A percentile compares a stretch with the other conserved stretches of the same genome.
Evolutionary conservation across 2,113 vertebrate species (phyloP).

Genomic region (Charina bottae): DNA sequence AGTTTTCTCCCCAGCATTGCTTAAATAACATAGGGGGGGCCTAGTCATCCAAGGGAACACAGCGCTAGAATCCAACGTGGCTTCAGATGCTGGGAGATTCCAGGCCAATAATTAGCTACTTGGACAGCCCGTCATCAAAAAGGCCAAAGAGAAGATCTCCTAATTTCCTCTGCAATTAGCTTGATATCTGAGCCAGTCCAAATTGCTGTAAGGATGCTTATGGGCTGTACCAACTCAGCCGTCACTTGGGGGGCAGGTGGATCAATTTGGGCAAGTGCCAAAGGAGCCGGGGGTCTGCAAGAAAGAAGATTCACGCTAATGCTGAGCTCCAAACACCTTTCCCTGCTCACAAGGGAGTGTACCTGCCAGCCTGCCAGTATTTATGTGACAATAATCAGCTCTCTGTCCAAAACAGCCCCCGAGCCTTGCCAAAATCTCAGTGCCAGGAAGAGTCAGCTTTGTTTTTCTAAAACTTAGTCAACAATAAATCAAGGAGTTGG

Average conservation of each 20-base stretch:
- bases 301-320: no score
- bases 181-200: background rate
- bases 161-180: slow-evolving; percentile 49
- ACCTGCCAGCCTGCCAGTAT: background rate
- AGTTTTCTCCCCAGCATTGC: no score
- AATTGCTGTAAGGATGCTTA: background rate
- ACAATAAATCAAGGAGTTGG: slow-evolving; percentile 29
- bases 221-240: no score
- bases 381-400: background rate
- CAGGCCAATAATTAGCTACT: slow-evolving; percentile 41
- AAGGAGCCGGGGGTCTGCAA: background rate
- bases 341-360: background rate
- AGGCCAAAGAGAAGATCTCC: slow-evolving; percentile 24
- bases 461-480: slow-evolving; percentile 35
- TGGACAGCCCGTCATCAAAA: background rate
- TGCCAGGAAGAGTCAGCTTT: slow-evolving; percentile 21
- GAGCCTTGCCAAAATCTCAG: slow-evolving; percentile 6
- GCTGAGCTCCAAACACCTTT: background rate
- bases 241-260: background rate
- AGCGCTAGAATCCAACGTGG: no score
- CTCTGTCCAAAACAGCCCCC: background rate
- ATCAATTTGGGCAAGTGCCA: no score
- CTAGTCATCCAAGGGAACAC: no score
- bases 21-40: no score
- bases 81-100: background rate